A percentile compares a stretch with the other conserved stretches of the same genome.
Evolutionary conservation across 2,797 vertebrate genomes (phyloP).

Genomic region (Tiaroga cobitis): DNA sequence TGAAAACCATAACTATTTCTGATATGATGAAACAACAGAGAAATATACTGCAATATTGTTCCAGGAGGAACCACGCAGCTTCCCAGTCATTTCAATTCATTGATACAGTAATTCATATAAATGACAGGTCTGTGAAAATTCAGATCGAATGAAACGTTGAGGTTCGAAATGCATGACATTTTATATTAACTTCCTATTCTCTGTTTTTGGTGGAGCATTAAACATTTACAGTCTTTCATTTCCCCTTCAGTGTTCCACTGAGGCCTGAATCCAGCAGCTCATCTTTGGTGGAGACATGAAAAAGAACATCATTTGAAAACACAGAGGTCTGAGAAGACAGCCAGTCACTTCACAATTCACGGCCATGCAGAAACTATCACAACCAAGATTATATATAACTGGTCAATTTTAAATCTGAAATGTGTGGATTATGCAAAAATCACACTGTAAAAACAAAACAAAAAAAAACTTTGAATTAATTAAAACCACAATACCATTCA

Average conservation of each 20-base stretch:
- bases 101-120: slow-evolving; percentile 59
- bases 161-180: slow-evolving; percentile 56
- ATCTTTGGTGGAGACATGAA: slow-evolving; percentile 45
- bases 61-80: slow-evolving; percentile 52
- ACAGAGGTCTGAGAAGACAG: slow-evolving; percentile 36
- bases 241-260: slow-evolving; percentile 45
- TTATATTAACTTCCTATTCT: slow-evolving; percentile 56
- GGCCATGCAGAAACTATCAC: slow-evolving; percentile 10
- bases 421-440: neutral
- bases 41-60: slow-evolving; percentile 59
- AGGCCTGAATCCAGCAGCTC: slow-evolving; percentile 51
- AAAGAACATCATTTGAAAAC: slow-evolving; percentile 42
- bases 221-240: slow-evolving; percentile 60
- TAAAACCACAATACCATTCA: neutral
- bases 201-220: slow-evolving; percentile 58
- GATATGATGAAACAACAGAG: slow-evolving; percentile 66
- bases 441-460: too few relatives aligned
- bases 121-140: slow-evolving; percentile 50
- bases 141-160: slow-evolving; percentile 39
- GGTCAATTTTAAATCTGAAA: slow-evolving; percentile 11
- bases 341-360: slow-evolving; percentile 27
- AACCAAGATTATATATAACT: neutral
- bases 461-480: neutral
- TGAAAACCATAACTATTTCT: slow-evolving; percentile 56
- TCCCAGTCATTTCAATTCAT: slow-evolving; percentile 60